Evolutionary conservation across 2,113 vertebrate genomes (phyloP).

Genomic region (Agelaius phoeniceus): DNA sequence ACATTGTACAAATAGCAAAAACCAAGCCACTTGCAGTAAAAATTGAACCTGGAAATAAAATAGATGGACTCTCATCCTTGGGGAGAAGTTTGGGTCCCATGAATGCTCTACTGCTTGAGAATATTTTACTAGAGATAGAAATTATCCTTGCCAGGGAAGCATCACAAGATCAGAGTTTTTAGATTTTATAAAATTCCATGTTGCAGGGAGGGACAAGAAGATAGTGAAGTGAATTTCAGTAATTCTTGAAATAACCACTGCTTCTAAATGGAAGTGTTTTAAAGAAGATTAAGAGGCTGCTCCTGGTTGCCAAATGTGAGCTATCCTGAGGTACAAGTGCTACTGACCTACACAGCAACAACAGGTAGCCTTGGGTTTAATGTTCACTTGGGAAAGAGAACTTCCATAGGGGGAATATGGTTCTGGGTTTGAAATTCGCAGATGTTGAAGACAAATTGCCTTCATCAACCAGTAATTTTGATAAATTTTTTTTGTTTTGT

Average conservation of each 20-base stretch:
- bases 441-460: neutral
- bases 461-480: neutral
- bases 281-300: neutral
- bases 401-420: neutral
- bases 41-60: conserved; percentile 4
- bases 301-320: neutral
- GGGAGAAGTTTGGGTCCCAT: neutral
- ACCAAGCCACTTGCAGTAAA: neutral
- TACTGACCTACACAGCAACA: neutral
- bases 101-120: neutral
- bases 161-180: neutral
- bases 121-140: neutral
- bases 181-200: neutral
- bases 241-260: neutral
- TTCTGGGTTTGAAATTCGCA: neutral
- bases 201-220: neutral
- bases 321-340: neutral
- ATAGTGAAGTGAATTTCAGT: neutral
- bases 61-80: neutral
- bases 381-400: neutral
- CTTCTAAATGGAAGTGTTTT: neutral
- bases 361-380: neutral
- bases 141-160: neutral
- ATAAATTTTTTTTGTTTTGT: neutral
- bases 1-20: neutral